Conservation (phyloP, 2,797 vertebrate species). For the Loriculus beryllinus region DNA sequence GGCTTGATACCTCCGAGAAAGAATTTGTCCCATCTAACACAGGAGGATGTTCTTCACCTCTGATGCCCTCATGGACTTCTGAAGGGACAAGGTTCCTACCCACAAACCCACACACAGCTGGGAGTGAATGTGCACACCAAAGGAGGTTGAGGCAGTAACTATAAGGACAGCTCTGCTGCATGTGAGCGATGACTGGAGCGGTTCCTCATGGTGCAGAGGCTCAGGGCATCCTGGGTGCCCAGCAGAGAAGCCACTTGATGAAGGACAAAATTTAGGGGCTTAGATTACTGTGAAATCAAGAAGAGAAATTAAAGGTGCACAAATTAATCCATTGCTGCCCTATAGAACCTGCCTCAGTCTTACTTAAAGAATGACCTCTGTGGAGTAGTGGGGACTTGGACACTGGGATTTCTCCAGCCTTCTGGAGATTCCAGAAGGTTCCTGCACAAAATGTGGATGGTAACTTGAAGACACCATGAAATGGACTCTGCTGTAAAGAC, state of each 20-base stretch:
- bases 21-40: neutral
- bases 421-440: neutral
- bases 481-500: neutral
- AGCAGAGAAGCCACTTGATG: neutral
- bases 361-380: neutral
- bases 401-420: neutral
- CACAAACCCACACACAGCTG: neutral
- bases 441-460: neutral
- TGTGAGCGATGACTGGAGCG: accelerated
- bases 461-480: neutral
- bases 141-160: neutral
- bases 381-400: neutral
- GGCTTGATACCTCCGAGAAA: neutral
- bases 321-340: neutral
- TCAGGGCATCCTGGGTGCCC: neutral
- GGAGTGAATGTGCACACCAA: neutral
- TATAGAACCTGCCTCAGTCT: neutral
- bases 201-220: neutral
- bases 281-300: neutral
- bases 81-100: neutral
- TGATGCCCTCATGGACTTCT: neutral
- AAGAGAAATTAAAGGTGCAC: neutral
- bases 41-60: neutral
- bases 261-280: neutral
- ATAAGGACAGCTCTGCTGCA: neutral